Evolutionary conservation across 2,113 vertebrate species (phyloP).

Genomic region (Sclerurus mexicanus): DNA sequence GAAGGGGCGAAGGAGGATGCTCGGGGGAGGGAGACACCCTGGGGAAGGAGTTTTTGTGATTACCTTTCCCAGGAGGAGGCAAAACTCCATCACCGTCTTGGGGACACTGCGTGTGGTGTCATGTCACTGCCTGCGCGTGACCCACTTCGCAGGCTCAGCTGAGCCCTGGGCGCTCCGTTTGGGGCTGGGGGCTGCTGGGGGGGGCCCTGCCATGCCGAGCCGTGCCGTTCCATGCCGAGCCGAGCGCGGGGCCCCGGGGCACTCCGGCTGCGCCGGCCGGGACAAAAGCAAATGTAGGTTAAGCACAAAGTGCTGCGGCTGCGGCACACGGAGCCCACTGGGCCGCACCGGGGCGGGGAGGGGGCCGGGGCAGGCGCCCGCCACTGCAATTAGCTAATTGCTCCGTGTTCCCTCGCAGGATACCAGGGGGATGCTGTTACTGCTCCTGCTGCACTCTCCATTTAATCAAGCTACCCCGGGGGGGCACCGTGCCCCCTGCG

Average conservation of each 20-base stretch:
- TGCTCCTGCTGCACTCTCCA: fast-evolving
- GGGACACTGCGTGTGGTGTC: fast-evolving
- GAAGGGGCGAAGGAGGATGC: background rate
- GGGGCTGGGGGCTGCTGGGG: background rate
- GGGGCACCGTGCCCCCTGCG: background rate
- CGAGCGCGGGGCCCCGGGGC: background rate
- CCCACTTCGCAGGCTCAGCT: background rate
- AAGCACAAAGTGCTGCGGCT: background rate
- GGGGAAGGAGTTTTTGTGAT: background rate
- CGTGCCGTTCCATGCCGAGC: background rate
- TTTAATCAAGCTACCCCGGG: background rate
- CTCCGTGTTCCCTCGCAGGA: fast-evolving
- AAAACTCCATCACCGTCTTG: fast-evolving
- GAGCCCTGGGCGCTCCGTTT: background rate
- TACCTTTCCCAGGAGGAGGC: fast-evolving
- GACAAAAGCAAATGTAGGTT: constrained; percentile 52
- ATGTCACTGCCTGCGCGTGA: fast-evolving
- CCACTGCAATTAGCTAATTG: constrained; percentile 41
- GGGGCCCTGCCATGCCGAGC: fast-evolving
- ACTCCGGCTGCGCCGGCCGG: background rate
- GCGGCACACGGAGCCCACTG: fast-evolving
- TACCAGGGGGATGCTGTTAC: background rate
- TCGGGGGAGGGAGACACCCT: background rate
- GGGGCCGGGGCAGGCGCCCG: background rate
- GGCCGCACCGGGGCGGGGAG: background rate